phyloP scores from a whole-genome alignment of 2,888 invertebrate genomes.

The Cantharis lateralis region DNA sequence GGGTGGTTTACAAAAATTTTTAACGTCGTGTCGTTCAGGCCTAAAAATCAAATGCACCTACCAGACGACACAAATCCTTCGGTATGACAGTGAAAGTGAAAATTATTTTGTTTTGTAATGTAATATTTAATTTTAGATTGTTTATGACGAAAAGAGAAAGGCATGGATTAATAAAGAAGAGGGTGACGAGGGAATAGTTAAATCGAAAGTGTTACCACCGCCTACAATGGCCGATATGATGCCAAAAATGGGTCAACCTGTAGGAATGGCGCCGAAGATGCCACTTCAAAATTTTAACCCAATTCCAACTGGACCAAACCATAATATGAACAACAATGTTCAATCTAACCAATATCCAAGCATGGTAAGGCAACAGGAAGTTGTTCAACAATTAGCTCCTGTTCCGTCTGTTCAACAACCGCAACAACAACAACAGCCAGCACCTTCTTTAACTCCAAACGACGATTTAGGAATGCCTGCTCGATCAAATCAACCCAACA shows the following conservation, averaged over 20 bases:
- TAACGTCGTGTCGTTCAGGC: constrained; percentile 79
- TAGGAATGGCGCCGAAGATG: too few relatives aligned
- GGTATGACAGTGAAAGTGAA: constrained; percentile 60
- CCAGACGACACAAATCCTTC: constrained; percentile 93
- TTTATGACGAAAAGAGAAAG: constrained; percentile 89
- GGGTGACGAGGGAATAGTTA: constrained; percentile 62
- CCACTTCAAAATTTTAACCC: background rate
- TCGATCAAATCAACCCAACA: constrained; percentile 62
- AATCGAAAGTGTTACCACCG: constrained; percentile 65
- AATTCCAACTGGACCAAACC: background rate
- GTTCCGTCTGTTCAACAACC: background rate
- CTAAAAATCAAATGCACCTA: constrained; percentile 93
- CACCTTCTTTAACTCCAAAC: constrained; percentile 18
- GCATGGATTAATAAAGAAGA: constrained; percentile 86
- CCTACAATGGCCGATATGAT: constrained; percentile 69
- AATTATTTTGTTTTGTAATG: constrained; percentile 2
- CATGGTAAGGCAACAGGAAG: background rate
- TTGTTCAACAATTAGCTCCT: background rate
- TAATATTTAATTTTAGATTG: constrained; percentile 66
- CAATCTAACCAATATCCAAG: background rate
- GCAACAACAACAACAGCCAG: background rate
- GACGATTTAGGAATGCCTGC: constrained; percentile 29
- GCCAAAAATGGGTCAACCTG: constrained; percentile 35
- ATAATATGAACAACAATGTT: background rate
- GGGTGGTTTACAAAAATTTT: constrained; percentile 90